Evolutionary conservation across 1,140 invertebrate species (phyloP).

Genomic region (Metopolophium dirhodum): DNA sequence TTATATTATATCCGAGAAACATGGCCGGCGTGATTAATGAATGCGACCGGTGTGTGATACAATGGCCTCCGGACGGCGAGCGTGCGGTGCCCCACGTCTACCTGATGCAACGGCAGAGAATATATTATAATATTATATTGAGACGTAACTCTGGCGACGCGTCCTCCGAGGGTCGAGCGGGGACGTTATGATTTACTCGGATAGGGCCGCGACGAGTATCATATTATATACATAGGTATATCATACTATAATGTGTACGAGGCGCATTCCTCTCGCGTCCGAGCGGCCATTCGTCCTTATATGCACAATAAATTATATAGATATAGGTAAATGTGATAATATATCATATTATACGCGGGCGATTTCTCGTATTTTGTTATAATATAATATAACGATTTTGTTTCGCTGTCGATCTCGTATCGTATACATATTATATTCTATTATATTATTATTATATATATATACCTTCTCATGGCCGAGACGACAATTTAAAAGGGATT

Average conservation of each 20-base stretch:
- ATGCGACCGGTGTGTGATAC: neutral
- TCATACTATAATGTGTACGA: neutral
- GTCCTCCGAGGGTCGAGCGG: neutral
- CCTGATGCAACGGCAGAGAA: neutral
- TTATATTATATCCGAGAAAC: neutral
- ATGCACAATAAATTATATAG: neutral
- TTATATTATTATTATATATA: too few species aligned
- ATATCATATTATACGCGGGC: neutral
- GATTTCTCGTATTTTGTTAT: neutral
- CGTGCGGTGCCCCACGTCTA: neutral
- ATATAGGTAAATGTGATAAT: neutral
- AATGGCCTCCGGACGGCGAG: neutral
- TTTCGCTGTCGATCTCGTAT: neutral
- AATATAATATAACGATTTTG: neutral
- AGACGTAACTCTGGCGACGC: constrained; percentile 39
- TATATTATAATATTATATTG: constrained; percentile 11
- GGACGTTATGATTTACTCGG: neutral
- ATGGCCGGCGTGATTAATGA: constrained; percentile 45
- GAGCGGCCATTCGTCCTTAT: neutral
- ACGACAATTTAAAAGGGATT: constrained; percentile 53
- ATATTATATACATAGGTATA: neutral
- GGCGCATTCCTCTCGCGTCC: neutral
- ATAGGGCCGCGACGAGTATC: neutral
- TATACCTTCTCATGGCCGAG: neutral
- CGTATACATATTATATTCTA: neutral